Evolutionary conservation across 1,140 invertebrate genomes (phyloP).

Genomic region (Oryctes rhinoceros): DNA sequence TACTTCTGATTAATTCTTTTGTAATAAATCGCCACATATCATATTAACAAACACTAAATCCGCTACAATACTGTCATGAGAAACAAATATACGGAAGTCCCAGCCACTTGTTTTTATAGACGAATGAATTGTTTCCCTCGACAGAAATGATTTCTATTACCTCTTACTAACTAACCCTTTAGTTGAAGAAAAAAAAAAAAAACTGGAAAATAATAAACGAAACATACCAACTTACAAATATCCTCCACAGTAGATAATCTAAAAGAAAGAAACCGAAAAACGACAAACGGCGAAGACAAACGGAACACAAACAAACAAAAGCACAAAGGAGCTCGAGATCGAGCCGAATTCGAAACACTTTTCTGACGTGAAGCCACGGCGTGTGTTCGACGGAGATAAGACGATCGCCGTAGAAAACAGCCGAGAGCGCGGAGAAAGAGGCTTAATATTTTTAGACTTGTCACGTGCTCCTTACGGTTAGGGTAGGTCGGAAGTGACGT

Average conservation of each 20-base stretch:
- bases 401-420: background rate
- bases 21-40: too few relatives aligned
- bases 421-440: background rate
- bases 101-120: too few relatives aligned
- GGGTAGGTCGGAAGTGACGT: constrained; percentile 51
- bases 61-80: too few relatives aligned
- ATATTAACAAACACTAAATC: too few relatives aligned
- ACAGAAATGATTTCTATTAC: too few relatives aligned
- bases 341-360: constrained; percentile 10
- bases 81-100: too few relatives aligned
- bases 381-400: background rate
- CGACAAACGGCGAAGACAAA: constrained; percentile 10
- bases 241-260: too few relatives aligned
- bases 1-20: too few relatives aligned
- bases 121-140: too few relatives aligned
- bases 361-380: background rate
- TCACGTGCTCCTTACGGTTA: constrained; percentile 44
- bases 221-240: background rate
- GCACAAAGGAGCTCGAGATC: background rate
- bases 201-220: background rate
- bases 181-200: background rate
- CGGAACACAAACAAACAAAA: constrained; percentile 18
- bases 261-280: background rate
- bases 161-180: too few relatives aligned
- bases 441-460: constrained; percentile 38